These are phyloP conservation scores for Drosophila borealis DNA, from an alignment of 2,888 invertebrate genomes.

Conservation along the genomic window DNA sequence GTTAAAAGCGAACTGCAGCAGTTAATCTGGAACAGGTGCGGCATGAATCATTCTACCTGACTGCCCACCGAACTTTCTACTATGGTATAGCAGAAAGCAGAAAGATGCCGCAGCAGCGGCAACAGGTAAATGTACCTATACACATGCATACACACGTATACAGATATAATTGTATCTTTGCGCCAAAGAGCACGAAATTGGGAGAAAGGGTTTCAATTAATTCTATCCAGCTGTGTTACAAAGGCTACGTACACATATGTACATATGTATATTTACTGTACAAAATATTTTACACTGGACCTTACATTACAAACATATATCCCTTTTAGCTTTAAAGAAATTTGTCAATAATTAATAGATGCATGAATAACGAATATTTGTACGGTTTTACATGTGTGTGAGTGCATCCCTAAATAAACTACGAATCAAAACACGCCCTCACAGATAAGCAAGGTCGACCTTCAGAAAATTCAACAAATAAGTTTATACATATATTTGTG, in stretches of 20 bases:
- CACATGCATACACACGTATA: too few relatives aligned
- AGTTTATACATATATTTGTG: background rate
- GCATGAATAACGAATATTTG: background rate
- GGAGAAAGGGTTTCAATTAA: background rate
- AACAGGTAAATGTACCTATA: slow-evolving; percentile 28
- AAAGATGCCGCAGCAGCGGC: background rate
- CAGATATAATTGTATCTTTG: background rate
- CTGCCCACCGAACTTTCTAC: slow-evolving; percentile 44
- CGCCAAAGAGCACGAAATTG: background rate
- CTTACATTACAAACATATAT: too few relatives aligned
- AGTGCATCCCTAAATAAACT: slow-evolving; percentile 6
- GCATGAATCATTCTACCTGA: slow-evolving; percentile 36
- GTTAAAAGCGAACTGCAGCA: slow-evolving; percentile 19
- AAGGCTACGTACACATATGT: background rate
- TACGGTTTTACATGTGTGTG: background rate
- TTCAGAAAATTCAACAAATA: slow-evolving; percentile 30
- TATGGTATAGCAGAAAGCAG: slow-evolving; percentile 16
- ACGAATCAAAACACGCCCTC: slow-evolving; percentile 31
- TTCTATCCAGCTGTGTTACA: background rate
- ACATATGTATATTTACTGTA: too few relatives aligned
- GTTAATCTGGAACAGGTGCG: slow-evolving; percentile 7
- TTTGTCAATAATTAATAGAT: too few relatives aligned
- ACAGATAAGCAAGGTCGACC: slow-evolving; percentile 40
- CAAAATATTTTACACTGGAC: background rate
- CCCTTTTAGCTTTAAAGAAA: too few relatives aligned